Conservation (phyloP, 92 coral and sea anemone genomes). For the Desmophyllum pertusum region DNA sequence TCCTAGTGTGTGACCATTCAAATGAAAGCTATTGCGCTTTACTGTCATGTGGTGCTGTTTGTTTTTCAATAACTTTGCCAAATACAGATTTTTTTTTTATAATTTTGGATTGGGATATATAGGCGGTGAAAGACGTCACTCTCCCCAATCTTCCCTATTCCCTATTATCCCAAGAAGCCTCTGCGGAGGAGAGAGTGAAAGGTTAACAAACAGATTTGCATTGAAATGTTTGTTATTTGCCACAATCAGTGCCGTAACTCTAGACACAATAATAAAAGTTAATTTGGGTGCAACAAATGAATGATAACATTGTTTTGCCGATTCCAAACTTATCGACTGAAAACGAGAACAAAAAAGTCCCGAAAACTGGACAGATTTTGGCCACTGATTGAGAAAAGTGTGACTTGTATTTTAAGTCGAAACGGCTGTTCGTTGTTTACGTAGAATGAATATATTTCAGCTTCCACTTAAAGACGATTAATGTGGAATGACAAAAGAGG, state of each 20-base stretch:
- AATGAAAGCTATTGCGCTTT: no score
- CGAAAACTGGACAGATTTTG: not conserved
- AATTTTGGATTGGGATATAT: not conserved
- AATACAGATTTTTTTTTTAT: not conserved
- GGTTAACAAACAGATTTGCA: not conserved
- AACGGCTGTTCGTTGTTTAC: not conserved
- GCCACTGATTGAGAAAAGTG: not conserved
- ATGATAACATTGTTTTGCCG: not conserved
- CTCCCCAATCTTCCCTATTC: no score
- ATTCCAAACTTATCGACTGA: no score
- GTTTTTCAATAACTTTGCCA: not conserved
- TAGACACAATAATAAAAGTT: not conserved
- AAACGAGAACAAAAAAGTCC: not conserved
- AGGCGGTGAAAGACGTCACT: not conserved
- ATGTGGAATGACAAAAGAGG: not conserved
- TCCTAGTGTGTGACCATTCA: no score
- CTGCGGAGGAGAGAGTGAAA: no score
- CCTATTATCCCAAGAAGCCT: no score
- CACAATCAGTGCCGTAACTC: not conserved
- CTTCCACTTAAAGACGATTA: conserved; percentile 3
- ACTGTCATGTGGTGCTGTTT: not conserved
- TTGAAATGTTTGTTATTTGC: not conserved
- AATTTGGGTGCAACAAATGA: not conserved
- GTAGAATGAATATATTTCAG: not conserved
- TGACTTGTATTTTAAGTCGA: not conserved